Evolutionary conservation across 1,140 invertebrate species (phyloP).

Genomic region (Mya arenaria): DNA sequence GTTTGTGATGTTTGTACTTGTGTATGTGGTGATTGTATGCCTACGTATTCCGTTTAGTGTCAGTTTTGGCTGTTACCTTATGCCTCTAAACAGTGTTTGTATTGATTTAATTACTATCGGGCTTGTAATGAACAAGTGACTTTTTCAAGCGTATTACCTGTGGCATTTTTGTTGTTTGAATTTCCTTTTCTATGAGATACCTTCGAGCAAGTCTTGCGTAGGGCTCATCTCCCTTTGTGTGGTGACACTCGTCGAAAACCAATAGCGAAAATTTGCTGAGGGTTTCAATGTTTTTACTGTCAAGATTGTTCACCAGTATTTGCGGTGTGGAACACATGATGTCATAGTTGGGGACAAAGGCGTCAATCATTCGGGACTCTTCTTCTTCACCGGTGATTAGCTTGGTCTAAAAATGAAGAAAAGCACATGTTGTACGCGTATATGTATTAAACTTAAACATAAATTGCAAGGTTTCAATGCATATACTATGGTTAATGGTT

Average conservation of each 20-base stretch:
- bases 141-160: too few relatives aligned
- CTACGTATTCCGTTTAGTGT: too few relatives aligned
- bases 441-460: too few relatives aligned
- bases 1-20: too few relatives aligned
- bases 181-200: conserved; percentile 69
- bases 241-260: conserved; percentile 81
- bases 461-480: too few relatives aligned
- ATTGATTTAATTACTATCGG: too few relatives aligned
- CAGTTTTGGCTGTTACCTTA: too few relatives aligned
- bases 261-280: conserved; percentile 68
- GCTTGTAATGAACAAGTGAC: too few relatives aligned
- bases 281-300: conserved; percentile 47
- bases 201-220: conserved; percentile 76
- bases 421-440: too few relatives aligned
- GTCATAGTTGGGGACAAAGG: conserved; percentile 62
- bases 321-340: conserved; percentile 75
- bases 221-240: conserved; percentile 75
- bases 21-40: too few relatives aligned
- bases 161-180: conserved; percentile 51
- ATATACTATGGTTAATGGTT: not conserved
- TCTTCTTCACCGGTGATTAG: conserved; percentile 58
- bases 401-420: conserved; percentile 5
- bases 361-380: conserved; percentile 65
- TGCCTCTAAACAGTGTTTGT: too few relatives aligned
- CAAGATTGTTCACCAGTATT: conserved; percentile 71